phyloP scores from a whole-genome alignment of 2,888 invertebrate species.

The Eristalis pertinax region DNA sequence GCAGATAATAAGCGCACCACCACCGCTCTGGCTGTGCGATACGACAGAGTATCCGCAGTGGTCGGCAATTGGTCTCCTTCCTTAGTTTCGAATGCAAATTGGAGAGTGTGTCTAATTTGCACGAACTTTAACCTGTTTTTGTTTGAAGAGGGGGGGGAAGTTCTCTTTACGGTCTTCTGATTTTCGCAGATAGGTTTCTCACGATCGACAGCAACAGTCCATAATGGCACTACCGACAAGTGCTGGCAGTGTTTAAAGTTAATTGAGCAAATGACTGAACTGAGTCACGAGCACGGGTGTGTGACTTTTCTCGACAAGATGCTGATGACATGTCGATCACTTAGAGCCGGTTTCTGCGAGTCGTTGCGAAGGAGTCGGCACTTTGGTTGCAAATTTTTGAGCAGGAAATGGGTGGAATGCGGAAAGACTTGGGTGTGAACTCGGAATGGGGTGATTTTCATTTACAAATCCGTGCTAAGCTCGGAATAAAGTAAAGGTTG shows the following conservation, averaged over 20 bases:
- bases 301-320: background rate
- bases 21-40: background rate
- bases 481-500: no score
- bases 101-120: constrained; percentile 50
- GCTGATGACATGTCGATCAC: background rate
- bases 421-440: background rate
- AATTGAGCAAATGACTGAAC: background rate
- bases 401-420: background rate
- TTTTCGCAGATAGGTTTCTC: constrained; percentile 39
- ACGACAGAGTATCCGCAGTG: background rate
- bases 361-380: background rate
- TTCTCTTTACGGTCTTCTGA: constrained; percentile 30
- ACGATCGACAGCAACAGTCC: constrained; percentile 36
- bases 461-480: no score
- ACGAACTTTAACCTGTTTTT: constrained; percentile 64
- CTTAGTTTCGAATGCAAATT: constrained; percentile 41
- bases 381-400: background rate
- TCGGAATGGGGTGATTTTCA: background rate
- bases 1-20: constrained; percentile 19
- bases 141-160: background rate
- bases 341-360: background rate
- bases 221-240: constrained; percentile 17
- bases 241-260: constrained; percentile 14
- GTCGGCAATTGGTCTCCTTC: background rate
- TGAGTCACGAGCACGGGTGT: background rate